phyloP scores from a whole-genome alignment of 2,113 vertebrate species.

The Agelaius phoeniceus region DNA sequence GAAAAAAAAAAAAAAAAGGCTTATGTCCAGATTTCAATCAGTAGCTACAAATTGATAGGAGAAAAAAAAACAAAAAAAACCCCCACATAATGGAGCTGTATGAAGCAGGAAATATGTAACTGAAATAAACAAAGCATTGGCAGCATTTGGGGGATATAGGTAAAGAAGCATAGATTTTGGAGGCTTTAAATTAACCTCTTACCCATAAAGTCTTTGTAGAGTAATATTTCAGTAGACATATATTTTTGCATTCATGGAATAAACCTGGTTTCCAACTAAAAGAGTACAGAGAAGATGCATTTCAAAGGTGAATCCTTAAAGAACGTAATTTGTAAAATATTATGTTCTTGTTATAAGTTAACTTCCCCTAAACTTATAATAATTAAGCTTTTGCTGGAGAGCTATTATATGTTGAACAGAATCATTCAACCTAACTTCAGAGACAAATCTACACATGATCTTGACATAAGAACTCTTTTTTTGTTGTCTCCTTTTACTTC shows the following conservation, averaged over 20 bases:
- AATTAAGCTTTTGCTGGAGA: background rate
- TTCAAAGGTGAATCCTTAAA: background rate
- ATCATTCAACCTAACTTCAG: background rate
- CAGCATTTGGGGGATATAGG: background rate
- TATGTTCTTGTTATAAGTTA: background rate
- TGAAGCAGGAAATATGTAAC: background rate
- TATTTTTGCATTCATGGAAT: background rate
- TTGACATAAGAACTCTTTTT: background rate
- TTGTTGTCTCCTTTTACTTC: rapidly evolving
- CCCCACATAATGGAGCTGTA: background rate
- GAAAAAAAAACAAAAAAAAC: background rate
- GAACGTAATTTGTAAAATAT: background rate
- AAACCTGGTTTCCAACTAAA: background rate
- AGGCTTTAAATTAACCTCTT: background rate
- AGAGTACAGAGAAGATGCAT: background rate
- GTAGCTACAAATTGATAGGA: background rate
- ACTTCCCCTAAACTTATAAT: background rate
- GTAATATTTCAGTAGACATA: background rate
- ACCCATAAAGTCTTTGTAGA: background rate
- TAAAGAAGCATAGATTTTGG: background rate
- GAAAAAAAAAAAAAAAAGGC: too few relatives aligned
- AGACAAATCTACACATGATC: background rate
- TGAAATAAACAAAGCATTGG: background rate
- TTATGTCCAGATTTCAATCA: background rate
- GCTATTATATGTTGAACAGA: background rate